Percentiles rank a stretch among this genome's conserved stretches.
phyloP scores from a whole-genome alignment of 2,113 vertebrate species.

The Melanerpes aurifrons region DNA sequence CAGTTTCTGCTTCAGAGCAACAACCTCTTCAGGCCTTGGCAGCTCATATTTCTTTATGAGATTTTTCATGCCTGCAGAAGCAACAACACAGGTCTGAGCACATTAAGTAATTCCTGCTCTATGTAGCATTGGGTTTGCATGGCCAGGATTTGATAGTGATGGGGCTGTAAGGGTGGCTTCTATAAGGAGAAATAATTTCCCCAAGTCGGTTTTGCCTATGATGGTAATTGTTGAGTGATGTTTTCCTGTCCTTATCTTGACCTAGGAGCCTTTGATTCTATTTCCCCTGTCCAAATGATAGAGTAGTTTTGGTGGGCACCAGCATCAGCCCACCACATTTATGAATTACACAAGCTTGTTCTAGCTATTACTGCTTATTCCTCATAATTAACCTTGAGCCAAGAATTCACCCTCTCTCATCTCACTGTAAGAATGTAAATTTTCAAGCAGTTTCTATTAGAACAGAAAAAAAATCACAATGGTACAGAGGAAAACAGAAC shows the following conservation, averaged over 20 bases:
- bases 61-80: constrained; percentile 84
- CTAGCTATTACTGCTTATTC: neutral
- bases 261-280: neutral
- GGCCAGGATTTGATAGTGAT: neutral
- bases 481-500: neutral
- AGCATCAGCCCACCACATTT: neutral
- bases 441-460: neutral
- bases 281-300: neutral
- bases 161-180: neutral
- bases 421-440: accelerated
- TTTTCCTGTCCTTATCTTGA: neutral
- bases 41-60: constrained; percentile 90
- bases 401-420: neutral
- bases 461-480: neutral
- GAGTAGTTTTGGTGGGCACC: neutral
- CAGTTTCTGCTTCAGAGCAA: constrained; percentile 86
- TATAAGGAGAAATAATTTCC: neutral
- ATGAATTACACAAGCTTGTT: neutral
- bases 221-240: neutral
- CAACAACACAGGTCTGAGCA: neutral
- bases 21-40: constrained; percentile 85
- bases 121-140: neutral
- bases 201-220: too few relatives aligned
- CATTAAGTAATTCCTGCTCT: neutral
- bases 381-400: neutral